These are phyloP conservation scores for Sebastes taczanowskii DNA, from an alignment of 2,797 vertebrate genomes.

Conservation along the genomic window DNA sequence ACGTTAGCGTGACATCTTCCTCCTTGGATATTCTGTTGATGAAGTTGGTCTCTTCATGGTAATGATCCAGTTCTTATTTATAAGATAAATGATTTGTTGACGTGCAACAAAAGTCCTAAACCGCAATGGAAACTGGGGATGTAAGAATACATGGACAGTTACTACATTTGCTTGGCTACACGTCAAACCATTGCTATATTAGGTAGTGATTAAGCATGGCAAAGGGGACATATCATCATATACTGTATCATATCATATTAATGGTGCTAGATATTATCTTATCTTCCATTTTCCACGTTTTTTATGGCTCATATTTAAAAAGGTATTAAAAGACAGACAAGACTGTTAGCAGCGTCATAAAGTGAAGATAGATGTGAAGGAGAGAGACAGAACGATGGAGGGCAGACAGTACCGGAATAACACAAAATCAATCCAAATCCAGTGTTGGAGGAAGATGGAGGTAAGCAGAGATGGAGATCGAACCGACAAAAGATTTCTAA, in stretches of 20 bases:
- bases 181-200: neutral
- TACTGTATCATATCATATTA: neutral
- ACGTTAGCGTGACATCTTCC: neutral
- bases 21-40: neutral
- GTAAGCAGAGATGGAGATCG: neutral
- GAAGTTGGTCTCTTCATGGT: neutral
- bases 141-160: neutral
- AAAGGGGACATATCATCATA: neutral
- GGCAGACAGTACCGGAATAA: neutral
- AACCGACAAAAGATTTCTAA: neutral
- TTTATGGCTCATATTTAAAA: neutral
- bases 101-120: no score
- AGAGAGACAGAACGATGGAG: neutral
- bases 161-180: neutral
- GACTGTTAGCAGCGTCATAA: neutral
- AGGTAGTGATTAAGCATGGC: neutral
- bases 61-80: neutral
- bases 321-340: neutral
- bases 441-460: neutral
- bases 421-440: slow-evolving; percentile 32
- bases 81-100: neutral
- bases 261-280: neutral
- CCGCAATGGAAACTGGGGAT: neutral
- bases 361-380: neutral
- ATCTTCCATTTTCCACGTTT: neutral